Conservation (phyloP, 2,113 vertebrate species). For the Anoplopoma fimbria region DNA sequence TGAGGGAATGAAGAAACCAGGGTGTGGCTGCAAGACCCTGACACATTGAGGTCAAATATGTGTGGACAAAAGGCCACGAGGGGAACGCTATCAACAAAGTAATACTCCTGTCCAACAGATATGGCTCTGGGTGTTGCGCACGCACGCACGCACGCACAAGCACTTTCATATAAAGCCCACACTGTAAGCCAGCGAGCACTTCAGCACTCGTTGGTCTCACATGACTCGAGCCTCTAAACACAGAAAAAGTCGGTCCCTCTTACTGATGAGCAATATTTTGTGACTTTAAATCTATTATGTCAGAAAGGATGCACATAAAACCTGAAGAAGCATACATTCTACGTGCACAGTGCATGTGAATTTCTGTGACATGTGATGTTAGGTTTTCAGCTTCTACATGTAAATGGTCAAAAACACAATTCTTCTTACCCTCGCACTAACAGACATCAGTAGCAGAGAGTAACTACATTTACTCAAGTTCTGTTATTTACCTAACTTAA, state of each 20-base stretch:
- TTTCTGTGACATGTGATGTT: neutral
- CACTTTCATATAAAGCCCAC: conserved; percentile 34
- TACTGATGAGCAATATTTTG: neutral
- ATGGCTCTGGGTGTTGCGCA: conserved; percentile 10
- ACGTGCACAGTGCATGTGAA: neutral
- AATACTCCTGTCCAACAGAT: conserved; percentile 26
- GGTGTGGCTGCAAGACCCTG: conserved; percentile 34
- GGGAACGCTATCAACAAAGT: conserved; percentile 24
- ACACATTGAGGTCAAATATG: conserved; percentile 41
- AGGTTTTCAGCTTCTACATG: neutral
- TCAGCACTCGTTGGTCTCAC: conserved; percentile 19
- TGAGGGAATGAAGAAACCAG: neutral
- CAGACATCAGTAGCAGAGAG: neutral
- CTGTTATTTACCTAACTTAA: neutral
- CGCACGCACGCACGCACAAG: neutral
- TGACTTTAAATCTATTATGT: neutral
- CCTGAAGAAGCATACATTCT: neutral
- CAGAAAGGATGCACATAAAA: neutral
- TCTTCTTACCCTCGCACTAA: neutral
- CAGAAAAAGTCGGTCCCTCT: neutral
- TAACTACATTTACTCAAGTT: neutral
- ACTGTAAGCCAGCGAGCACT: conserved; percentile 5
- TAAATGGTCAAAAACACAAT: neutral
- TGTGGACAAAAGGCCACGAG: conserved; percentile 50
- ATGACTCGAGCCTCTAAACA: conserved; percentile 31